phyloP scores from a whole-genome alignment of 2,888 invertebrate species.

The Andrena bicolor region DNA sequence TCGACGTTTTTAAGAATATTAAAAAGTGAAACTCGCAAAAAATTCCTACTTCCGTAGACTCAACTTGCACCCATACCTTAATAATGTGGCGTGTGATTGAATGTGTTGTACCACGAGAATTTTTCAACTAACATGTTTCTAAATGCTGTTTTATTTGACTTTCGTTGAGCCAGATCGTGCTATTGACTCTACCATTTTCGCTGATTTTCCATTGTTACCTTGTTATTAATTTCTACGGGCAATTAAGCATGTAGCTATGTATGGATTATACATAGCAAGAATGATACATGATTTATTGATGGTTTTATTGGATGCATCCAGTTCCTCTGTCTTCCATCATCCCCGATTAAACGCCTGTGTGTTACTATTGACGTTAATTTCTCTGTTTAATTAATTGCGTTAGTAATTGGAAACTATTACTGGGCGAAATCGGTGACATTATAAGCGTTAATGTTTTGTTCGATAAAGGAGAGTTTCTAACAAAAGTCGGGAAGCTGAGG shows the following conservation, averaged over 20 bases:
- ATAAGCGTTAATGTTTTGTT: slow-evolving; percentile 2
- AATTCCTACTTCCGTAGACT: no score
- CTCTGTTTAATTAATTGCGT: slow-evolving; percentile 21
- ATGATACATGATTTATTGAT: slow-evolving; percentile 18
- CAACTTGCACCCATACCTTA: no score
- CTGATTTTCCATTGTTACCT: slow-evolving; percentile 4
- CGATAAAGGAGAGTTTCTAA: no score
- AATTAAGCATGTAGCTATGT: slow-evolving; percentile 13
- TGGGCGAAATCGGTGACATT: neutral
- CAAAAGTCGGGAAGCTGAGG: no score
- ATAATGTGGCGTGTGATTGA: no score
- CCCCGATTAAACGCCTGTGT: slow-evolving; percentile 9
- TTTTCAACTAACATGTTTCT: no score
- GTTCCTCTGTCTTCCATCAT: slow-evolving; percentile 24
- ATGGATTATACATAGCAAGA: neutral
- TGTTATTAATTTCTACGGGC: slow-evolving; percentile 11
- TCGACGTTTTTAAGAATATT: no score
- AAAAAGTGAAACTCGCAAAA: no score
- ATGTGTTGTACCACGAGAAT: no score
- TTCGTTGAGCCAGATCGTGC: neutral
- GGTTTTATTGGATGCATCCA: slow-evolving; percentile 31
- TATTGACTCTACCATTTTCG: no score
- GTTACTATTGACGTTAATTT: slow-evolving; percentile 6
- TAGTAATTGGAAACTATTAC: slow-evolving; percentile 8
- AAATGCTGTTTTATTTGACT: slow-evolving; percentile 15